These are phyloP conservation scores for Papilio glaucus DNA, from an alignment of 1,140 invertebrate species.

Conservation along the genomic window DNA sequence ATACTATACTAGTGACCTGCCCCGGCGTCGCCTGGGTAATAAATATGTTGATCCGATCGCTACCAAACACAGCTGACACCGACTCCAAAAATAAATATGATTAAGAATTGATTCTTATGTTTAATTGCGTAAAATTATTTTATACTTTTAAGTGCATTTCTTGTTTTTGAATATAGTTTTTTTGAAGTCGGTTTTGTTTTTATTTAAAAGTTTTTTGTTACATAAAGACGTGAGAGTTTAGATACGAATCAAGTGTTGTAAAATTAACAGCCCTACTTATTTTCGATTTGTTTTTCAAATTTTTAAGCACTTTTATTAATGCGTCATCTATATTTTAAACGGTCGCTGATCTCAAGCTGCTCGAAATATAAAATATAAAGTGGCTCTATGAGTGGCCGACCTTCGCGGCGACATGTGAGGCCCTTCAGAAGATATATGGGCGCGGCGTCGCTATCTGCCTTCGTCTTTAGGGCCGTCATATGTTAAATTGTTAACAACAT, in stretches of 20 bases:
- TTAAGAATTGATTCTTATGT: too few relatives aligned
- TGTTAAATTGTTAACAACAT: not conserved
- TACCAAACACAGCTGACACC: too few relatives aligned
- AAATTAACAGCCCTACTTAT: not conserved
- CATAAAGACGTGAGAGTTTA: too few relatives aligned
- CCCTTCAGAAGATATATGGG: conserved; percentile 8
- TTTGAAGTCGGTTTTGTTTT: too few relatives aligned
- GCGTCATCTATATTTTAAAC: conserved; percentile 10
- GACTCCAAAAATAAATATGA: too few relatives aligned
- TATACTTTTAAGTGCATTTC: too few relatives aligned
- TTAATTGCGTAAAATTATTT: too few relatives aligned
- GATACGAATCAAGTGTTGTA: not conserved
- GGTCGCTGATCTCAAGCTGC: not conserved
- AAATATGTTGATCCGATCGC: too few relatives aligned
- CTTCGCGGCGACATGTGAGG: conserved; percentile 14
- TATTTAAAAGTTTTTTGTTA: too few relatives aligned
- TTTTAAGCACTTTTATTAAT: not conserved
- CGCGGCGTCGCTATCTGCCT: not conserved
- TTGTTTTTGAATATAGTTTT: too few relatives aligned
- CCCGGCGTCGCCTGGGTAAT: too few relatives aligned
- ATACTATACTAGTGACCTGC: too few relatives aligned
- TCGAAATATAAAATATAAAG: not conserved
- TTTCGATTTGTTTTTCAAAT: not conserved
- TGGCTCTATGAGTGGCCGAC: not conserved
- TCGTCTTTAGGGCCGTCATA: not conserved